Evolutionary conservation across 2,797 vertebrate species (phyloP).

Genomic region (Phataginus tricuspis): DNA sequence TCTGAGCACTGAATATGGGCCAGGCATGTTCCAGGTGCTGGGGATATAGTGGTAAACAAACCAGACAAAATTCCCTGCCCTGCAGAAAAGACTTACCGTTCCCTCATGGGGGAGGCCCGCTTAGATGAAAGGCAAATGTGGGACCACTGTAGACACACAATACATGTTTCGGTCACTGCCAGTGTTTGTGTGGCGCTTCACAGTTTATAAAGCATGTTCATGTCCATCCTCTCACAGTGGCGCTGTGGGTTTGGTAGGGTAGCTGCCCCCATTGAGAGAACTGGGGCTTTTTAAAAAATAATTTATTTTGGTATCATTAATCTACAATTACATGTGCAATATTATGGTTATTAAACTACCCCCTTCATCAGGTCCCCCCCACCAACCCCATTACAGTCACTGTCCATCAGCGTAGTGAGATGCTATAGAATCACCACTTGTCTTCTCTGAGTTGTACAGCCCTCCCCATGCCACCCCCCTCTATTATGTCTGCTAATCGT

Average conservation of each 20-base stretch:
- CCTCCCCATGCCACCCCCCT: no score
- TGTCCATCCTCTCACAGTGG: background rate
- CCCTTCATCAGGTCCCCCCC: no score
- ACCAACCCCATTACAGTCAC: no score
- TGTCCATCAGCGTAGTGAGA: no score
- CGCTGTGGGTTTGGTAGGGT: background rate
- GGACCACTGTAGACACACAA: background rate
- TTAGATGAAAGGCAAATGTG: background rate
- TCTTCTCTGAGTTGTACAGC: no score
- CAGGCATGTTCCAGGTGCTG: background rate
- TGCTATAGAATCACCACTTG: no score
- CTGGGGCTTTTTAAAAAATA: background rate
- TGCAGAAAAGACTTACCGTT: background rate
- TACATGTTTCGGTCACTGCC: background rate
- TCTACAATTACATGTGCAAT: no score
- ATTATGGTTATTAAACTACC: no score
- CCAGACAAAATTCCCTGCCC: background rate
- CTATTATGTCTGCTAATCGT: no score
- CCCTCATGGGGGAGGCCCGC: background rate
- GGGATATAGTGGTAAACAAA: background rate
- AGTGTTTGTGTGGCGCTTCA: background rate
- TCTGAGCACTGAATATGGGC: background rate
- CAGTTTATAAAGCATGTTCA: background rate
- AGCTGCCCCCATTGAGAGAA: background rate
- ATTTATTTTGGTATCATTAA: no score